A percentile compares a stretch with the other conserved stretches of the same genome.
Evolutionary conservation across 1,140 invertebrate species (phyloP).

Genomic region (Neelides sp.): DNA sequence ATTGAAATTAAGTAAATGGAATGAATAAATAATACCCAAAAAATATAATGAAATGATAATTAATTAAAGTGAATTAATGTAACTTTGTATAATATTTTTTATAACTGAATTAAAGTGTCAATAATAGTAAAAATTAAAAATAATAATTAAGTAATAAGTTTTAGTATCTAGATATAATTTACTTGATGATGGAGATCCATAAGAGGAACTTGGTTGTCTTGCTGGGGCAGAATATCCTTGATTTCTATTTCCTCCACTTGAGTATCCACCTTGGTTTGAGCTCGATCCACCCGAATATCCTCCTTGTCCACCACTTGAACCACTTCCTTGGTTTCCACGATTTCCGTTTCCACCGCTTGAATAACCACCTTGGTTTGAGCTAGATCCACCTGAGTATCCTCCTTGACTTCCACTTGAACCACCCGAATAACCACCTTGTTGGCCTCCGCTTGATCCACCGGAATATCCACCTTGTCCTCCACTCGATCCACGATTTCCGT

Average conservation of each 20-base stretch:
- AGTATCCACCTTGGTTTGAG: constrained; percentile 28
- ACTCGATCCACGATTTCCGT: neutral
- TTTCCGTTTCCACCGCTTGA: neutral
- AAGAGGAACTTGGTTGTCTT: neutral
- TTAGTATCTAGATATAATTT: neutral
- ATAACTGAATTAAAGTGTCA: neutral
- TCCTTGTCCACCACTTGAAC: neutral
- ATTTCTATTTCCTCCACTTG: constrained; percentile 32
- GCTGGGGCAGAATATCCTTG: neutral
- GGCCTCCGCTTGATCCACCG: constrained; percentile 1
- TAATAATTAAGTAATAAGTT: neutral
- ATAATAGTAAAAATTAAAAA: neutral
- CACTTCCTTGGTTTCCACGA: neutral
- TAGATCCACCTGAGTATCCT: constrained; percentile 1
- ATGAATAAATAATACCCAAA: too few species aligned
- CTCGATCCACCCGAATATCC: neutral
- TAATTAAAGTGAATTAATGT: too few species aligned
- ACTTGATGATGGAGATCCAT: neutral
- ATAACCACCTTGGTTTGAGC: neutral
- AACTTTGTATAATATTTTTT: too few species aligned
- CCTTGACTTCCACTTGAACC: neutral
- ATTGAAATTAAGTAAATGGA: too few species aligned
- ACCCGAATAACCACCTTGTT: constrained; percentile 5
- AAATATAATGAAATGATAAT: too few species aligned
- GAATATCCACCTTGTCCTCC: constrained; percentile 15